A percentile compares a stretch with the other conserved stretches of the same genome.
phyloP scores from a whole-genome alignment of 2,888 invertebrate genomes.

The Periphyllus acericola region DNA sequence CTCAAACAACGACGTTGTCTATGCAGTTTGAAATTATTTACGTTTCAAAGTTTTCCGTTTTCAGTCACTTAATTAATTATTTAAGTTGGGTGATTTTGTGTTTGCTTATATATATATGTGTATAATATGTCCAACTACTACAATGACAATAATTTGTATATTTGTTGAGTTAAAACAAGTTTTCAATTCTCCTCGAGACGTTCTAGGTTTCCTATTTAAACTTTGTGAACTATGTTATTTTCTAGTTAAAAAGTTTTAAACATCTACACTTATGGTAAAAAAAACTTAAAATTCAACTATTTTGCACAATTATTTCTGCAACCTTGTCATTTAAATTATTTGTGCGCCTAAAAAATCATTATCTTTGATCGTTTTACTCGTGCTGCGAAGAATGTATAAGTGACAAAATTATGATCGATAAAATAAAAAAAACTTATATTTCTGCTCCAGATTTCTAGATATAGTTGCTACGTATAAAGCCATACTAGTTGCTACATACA shows the following conservation, averaged over 20 bases:
- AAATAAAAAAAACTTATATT: background rate
- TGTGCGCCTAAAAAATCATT: too few relatives aligned
- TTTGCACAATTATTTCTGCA: background rate
- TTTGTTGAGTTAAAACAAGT: background rate
- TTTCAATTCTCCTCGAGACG: background rate
- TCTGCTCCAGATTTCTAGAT: too few relatives aligned
- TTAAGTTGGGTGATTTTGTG: background rate
- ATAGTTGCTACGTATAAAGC: too few relatives aligned
- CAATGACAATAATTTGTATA: background rate
- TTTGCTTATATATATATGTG: background rate
- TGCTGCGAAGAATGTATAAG: background rate
- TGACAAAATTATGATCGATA: background rate
- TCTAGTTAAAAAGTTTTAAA: background rate
- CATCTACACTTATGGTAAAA: background rate
- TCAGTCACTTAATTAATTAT: background rate
- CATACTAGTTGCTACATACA: too few relatives aligned
- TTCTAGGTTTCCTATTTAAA: background rate
- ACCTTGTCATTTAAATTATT: background rate
- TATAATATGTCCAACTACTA: background rate
- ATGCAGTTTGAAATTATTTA: background rate
- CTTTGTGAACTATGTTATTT: background rate
- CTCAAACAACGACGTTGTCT: too few relatives aligned
- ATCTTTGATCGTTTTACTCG: background rate
- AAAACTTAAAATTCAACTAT: background rate
- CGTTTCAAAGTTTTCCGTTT: background rate